Percentiles rank a stretch among this genome's conserved stretches.
Conservation (phyloP, 2,113 vertebrate species). For the Salvelinus fontinalis region DNA sequence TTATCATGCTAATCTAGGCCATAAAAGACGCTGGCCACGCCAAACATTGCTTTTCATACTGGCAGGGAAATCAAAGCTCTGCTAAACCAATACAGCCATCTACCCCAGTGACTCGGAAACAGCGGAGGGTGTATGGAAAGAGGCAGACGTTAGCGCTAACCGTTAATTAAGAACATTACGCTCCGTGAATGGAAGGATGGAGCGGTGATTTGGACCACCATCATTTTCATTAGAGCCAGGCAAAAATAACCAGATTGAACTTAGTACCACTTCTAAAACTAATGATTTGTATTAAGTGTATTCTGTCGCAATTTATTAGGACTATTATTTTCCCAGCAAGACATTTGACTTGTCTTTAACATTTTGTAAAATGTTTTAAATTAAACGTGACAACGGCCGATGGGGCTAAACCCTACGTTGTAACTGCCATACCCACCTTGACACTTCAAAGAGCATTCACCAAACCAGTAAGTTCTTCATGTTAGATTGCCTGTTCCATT, state of each 20-base stretch:
- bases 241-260: background rate
- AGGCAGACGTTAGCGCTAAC: background rate
- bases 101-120: background rate
- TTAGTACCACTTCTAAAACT: too few relatives aligned
- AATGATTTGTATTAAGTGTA: background rate
- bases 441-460: too few relatives aligned
- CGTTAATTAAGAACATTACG: background rate
- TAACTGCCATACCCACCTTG: too few relatives aligned
- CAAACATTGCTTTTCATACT: background rate
- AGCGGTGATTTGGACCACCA: background rate
- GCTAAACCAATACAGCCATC: background rate
- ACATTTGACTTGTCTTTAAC: background rate
- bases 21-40: background rate
- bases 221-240: background rate
- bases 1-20: background rate
- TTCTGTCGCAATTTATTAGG: background rate
- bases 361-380: background rate
- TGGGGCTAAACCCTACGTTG: too few relatives aligned
- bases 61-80: slow-evolving; percentile 2
- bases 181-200: background rate
- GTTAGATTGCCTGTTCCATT: background rate
- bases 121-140: background rate
- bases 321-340: background rate
- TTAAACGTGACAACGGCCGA: background rate
- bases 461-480: background rate